Conservation (phyloP, 2,888 invertebrate genomes). For the Glomeris marginata region DNA sequence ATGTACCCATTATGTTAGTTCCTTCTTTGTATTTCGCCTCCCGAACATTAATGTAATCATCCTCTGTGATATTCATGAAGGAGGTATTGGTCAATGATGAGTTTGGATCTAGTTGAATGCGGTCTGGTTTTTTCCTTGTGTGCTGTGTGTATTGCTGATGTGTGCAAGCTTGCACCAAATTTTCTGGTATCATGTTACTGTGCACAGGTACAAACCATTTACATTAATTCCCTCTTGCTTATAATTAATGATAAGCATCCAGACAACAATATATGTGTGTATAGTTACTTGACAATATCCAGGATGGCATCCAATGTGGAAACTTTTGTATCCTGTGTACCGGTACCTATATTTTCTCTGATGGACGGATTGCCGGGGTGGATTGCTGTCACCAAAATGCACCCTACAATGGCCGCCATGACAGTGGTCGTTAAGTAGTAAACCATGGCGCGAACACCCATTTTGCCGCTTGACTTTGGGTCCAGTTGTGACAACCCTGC, state of each 20-base stretch:
- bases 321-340: constrained; percentile 26
- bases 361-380: constrained; percentile 45
- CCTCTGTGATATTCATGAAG: constrained; percentile 9
- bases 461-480: constrained; percentile 44
- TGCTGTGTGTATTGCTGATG: constrained; percentile 41
- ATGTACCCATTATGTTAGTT: constrained; percentile 45
- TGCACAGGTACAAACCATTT: constrained; percentile 7
- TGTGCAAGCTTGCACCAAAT: constrained; percentile 43
- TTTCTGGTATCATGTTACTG: constrained; percentile 46
- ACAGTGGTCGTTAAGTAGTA: constrained; percentile 51
- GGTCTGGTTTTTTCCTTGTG: constrained; percentile 18
- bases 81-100: constrained; percentile 10
- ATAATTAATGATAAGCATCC: background rate
- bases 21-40: constrained; percentile 34
- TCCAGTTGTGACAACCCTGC: constrained; percentile 47
- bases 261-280: background rate
- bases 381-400: constrained; percentile 43
- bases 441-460: constrained; percentile 44
- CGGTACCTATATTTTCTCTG: constrained; percentile 18
- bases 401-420: constrained; percentile 46
- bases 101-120: background rate
- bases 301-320: constrained; percentile 42
- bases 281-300: constrained; percentile 39
- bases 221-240: background rate
- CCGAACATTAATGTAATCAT: background rate